Conservation (phyloP, 1,140 invertebrate genomes). For the Brachionus manjavacas region DNA sequence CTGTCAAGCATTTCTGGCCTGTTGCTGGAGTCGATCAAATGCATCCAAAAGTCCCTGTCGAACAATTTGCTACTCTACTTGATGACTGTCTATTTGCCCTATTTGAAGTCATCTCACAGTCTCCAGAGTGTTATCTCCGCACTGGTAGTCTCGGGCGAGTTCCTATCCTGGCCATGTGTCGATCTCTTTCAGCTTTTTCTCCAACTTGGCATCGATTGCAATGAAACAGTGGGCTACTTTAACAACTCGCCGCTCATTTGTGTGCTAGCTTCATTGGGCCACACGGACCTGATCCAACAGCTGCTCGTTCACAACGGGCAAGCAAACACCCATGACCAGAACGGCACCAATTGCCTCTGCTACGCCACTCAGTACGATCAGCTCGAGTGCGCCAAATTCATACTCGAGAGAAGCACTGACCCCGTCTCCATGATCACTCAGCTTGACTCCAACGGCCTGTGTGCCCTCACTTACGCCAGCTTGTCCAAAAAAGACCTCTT, state of each 20-base stretch:
- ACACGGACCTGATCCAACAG: slow-evolving; percentile 76
- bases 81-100: not conserved
- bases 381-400: not conserved
- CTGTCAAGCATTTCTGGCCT: not conserved
- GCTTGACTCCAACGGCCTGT: slow-evolving; percentile 76
- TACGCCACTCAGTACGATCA: slow-evolving; percentile 14
- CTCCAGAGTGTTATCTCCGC: slow-evolving; percentile 70
- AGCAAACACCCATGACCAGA: slow-evolving; percentile 59
- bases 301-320: slow-evolving; percentile 68
- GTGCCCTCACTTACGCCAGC: slow-evolving; percentile 81
- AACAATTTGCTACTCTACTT: not conserved
- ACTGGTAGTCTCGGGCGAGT: slow-evolving; percentile 76
- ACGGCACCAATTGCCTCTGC: slow-evolving; percentile 37
- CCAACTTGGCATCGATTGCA: slow-evolving; percentile 52
- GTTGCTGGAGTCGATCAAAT: not conserved
- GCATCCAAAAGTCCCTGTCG: not conserved
- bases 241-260: slow-evolving; percentile 54
- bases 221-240: slow-evolving; percentile 49
- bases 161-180: slow-evolving; percentile 80
- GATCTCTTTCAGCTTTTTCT: slow-evolving; percentile 62
- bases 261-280: slow-evolving; percentile 63
- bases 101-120: slow-evolving; percentile 61
- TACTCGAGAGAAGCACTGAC: slow-evolving; percentile 50
- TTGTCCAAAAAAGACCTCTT: slow-evolving; percentile 73
- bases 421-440: slow-evolving; percentile 51